phyloP scores from a whole-genome alignment of 2,797 vertebrate species.

The Melanotaenia trifasciata region DNA sequence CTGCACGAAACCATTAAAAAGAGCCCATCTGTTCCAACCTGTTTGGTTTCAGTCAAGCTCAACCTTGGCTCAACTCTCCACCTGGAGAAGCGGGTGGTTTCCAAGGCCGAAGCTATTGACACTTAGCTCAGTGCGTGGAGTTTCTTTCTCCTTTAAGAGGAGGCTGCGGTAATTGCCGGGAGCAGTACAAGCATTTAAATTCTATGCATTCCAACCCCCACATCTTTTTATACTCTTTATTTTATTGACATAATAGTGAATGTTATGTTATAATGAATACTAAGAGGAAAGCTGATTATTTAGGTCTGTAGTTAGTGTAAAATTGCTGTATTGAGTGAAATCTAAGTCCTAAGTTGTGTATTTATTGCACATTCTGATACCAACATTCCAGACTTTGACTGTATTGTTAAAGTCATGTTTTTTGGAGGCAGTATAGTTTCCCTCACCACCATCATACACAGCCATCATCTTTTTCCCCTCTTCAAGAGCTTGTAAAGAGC shows the following conservation, averaged over 20 bases:
- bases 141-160: conserved; percentile 37
- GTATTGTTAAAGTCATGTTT: neutral
- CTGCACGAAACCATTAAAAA: conserved; percentile 78
- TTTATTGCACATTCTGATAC: neutral
- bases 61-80: conserved; percentile 85
- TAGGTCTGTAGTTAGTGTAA: neutral
- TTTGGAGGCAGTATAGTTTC: conserved; percentile 27
- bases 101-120: conserved; percentile 65
- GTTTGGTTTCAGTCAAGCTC: conserved; percentile 77
- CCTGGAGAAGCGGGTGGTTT: conserved; percentile 73
- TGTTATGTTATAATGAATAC: conserved; percentile 13
- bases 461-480: conserved; percentile 27
- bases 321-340: neutral
- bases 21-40: conserved; percentile 80
- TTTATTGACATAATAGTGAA: conserved; percentile 19
- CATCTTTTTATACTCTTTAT: conserved; percentile 21
- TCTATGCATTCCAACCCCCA: conserved; percentile 3
- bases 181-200: conserved; percentile 35
- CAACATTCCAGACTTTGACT: neutral
- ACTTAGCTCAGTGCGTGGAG: conserved; percentile 63
- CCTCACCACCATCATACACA: conserved; percentile 19
- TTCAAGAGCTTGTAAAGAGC: conserved; percentile 31
- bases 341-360: neutral
- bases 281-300: neutral
- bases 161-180: conserved; percentile 51